Conservation (phyloP, 92 coral and sea anemone species). For the Parazoanthus atlanticus region DNA sequence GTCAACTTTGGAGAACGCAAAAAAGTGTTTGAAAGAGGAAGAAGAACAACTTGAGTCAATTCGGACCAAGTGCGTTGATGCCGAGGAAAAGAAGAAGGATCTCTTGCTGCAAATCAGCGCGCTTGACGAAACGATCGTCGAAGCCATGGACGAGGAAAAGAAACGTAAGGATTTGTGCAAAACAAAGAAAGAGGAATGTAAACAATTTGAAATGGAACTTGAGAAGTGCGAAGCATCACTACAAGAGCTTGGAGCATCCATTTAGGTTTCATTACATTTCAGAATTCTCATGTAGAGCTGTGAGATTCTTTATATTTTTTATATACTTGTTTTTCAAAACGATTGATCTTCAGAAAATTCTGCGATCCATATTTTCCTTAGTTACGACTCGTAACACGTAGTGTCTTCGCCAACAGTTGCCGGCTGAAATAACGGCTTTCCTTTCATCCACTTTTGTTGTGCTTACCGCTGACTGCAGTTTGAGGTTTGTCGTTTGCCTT, state of each 20-base stretch:
- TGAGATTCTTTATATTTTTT: no score
- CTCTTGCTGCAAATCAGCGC: constrained; percentile 14
- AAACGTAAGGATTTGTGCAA: not conserved
- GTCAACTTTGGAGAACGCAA: constrained; percentile 1
- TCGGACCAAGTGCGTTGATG: constrained; percentile 15
- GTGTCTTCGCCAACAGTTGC: no score
- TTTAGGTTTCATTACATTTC: not conserved
- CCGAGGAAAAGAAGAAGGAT: constrained; percentile 15
- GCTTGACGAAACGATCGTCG: constrained; percentile 4
- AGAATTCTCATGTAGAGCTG: not conserved
- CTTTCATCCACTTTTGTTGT: no score
- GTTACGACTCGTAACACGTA: no score
- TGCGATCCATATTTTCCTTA: no score
- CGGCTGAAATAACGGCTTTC: no score
- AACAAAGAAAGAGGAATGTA: constrained; percentile 8
- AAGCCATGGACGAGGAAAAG: constrained; percentile 8
- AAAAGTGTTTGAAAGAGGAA: not conserved
- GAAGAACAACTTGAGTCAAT: not conserved
- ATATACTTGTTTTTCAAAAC: no score
- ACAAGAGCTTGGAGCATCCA: not conserved
- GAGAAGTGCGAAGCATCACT: constrained; percentile 31
- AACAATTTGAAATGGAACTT: constrained; percentile 12
- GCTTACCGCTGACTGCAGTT: no score
- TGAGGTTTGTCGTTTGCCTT: no score
- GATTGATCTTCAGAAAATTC: no score